A percentile compares a stretch with the other conserved stretches of the same genome.
Evolutionary conservation across 2,113 vertebrate genomes (phyloP).

Genomic region (Podiceps cristatus): DNA sequence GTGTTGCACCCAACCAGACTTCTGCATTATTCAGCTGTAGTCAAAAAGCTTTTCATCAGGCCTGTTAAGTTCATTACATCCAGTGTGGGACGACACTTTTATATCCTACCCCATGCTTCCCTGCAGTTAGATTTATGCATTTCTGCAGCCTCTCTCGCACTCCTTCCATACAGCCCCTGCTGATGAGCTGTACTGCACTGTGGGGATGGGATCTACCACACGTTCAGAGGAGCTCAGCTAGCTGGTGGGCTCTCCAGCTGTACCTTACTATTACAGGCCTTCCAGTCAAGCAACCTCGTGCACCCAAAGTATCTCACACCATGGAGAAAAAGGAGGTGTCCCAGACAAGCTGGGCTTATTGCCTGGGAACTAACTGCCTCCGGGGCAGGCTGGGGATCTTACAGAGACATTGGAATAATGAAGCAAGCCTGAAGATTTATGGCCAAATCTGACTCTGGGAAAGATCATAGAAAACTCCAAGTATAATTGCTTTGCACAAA

Average conservation of each 20-base stretch:
- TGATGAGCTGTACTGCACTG: neutral
- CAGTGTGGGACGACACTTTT: neutral
- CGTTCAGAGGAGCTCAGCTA: neutral
- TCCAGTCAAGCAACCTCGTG: neutral
- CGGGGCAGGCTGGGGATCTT: neutral
- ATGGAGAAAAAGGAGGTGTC: fast-evolving
- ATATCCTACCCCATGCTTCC: neutral
- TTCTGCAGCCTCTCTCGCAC: neutral
- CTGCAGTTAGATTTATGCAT: neutral
- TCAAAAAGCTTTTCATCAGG: neutral
- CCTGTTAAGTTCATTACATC: neutral
- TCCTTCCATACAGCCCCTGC: neutral
- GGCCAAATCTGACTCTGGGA: neutral
- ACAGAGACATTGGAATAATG: neutral
- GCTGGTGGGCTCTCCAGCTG: neutral
- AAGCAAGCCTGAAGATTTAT: neutral
- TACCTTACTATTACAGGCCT: neutral
- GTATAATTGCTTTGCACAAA: neutral
- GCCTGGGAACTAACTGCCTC: neutral
- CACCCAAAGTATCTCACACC: neutral
- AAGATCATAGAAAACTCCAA: neutral
- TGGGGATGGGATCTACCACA: neutral
- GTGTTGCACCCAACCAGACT: neutral
- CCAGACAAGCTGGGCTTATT: neutral
- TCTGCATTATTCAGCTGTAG: neutral